These are phyloP conservation scores for Anguilla anguilla DNA, from an alignment of 2,797 vertebrate genomes.

Conservation along the genomic window DNA sequence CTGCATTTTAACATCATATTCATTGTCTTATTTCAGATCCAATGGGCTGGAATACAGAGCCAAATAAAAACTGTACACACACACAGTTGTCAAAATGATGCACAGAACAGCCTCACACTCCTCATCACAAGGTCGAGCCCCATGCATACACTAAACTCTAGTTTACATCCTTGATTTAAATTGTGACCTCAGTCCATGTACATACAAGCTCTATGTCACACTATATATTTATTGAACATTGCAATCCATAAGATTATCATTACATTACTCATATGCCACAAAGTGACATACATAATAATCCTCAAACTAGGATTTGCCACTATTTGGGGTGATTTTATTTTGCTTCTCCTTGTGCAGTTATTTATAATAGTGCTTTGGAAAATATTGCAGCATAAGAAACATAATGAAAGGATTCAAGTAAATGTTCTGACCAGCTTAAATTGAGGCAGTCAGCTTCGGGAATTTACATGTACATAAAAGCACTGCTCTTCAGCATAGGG, in stretches of 20 bases:
- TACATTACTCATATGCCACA: conserved; percentile 12
- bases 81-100: background rate
- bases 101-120: background rate
- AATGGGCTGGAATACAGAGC: background rate
- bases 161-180: conserved; percentile 2
- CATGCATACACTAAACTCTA: background rate
- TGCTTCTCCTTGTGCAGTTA: background rate
- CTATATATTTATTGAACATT: background rate
- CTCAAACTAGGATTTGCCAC: background rate
- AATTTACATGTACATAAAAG: background rate
- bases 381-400: conserved; percentile 39
- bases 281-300: conserved; percentile 6
- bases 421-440: conserved; percentile 48
- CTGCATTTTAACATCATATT: background rate
- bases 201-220: background rate
- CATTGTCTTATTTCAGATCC: background rate
- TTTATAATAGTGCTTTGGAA: conserved; percentile 33
- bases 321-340: background rate
- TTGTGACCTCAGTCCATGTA: background rate
- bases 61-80: background rate
- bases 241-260: background rate
- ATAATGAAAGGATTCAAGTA: conserved; percentile 44
- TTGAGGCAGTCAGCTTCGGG: conserved; percentile 52
- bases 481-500: background rate
- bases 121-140: background rate